Base-by-base conservation (phyloP, 2,797 vertebrate genomes). In the Philypnodon macrostomus region DNA sequence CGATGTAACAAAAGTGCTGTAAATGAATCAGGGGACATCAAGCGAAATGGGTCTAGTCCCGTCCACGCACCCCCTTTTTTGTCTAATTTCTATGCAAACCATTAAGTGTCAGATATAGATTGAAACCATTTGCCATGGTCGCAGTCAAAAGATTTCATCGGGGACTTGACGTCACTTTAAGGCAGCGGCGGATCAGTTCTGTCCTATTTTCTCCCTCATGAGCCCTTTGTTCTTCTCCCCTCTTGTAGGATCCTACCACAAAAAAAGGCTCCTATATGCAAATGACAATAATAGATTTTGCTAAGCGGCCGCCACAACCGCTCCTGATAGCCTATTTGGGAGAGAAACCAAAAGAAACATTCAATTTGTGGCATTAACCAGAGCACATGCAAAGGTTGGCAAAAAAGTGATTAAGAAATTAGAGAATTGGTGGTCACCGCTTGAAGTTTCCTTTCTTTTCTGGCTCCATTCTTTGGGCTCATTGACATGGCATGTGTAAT, bases 71-170 rank as follows among this genome's bases (percentile, higher is more conserved):
- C 13, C 65, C 79, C 19, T n/a, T n/a, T 69, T 37, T 77, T 83
- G 80, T 91, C 88, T 94, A 93, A 94, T 95, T 95, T 95, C 91
- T 92, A 91, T 94, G 92, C 90, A 94, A 93, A 92, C 86, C 89
- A 90, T 91, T 94, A 94, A 93, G 89, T 92, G 93, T 93, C 92
- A 93, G 90, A 91, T 94, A 94, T 93, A 94, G 93, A 95, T 95
- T 93, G 88, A 87, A n/a, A 75, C 90, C 92, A 93, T 95, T 95
- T 93, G 89, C 91, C 80, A 75, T 90, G 92, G 92, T 91, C 92
- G 90, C 92, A 92, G 90, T 91, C 89, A 96, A 91, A 94, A 87
- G 89, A 92, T 94, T 94, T 94, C 92, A 93, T 81, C 90, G 92
- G 90, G 90, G 91, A 91, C 78, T 83, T 91, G 86, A 89, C 87